Conservation (phyloP, 1,140 invertebrate genomes). For the Acromyrmex heyeri region DNA sequence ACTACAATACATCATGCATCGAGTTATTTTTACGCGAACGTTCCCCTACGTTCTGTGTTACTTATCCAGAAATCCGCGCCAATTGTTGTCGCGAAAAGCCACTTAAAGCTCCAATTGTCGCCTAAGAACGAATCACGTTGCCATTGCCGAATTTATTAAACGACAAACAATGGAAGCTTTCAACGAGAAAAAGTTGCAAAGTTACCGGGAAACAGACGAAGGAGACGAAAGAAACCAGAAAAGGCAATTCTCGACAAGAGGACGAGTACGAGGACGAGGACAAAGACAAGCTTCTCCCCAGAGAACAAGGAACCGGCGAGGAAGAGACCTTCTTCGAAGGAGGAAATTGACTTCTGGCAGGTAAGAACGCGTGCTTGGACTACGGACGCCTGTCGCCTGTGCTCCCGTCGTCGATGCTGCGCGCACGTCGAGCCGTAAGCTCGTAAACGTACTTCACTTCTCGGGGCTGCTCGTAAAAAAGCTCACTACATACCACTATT, state of each 20-base stretch:
- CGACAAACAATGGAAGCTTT: conserved; percentile 24
- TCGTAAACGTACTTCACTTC: conserved; percentile 71
- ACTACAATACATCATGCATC: background rate
- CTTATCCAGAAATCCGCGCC: conserved; percentile 18
- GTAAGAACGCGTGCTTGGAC: conserved; percentile 79
- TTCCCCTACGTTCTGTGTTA: background rate
- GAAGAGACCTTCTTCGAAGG: conserved; percentile 54
- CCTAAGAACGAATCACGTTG: background rate
- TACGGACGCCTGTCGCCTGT: conserved; percentile 55
- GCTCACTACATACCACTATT: conserved; percentile 22
- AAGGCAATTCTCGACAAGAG: background rate
- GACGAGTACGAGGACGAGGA: background rate
- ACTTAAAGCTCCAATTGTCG: conserved; percentile 42
- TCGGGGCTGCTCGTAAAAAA: conserved; percentile 66
- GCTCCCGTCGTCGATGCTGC: conserved; percentile 16
- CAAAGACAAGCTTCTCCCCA: conserved; percentile 3
- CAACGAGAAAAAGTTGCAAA: conserved; percentile 32
- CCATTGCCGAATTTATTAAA: conserved; percentile 40
- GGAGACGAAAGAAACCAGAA: background rate
- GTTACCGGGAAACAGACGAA: background rate
- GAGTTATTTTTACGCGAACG: background rate
- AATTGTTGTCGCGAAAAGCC: conserved; percentile 37
- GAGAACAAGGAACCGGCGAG: background rate
- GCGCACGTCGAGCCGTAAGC: conserved; percentile 71
- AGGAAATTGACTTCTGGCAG: conserved; percentile 83